Evolutionary conservation across 2,888 invertebrate species (phyloP), one percentile per base, ranked within the genome.

Genomic region (Eilema sororculum): DNA sequence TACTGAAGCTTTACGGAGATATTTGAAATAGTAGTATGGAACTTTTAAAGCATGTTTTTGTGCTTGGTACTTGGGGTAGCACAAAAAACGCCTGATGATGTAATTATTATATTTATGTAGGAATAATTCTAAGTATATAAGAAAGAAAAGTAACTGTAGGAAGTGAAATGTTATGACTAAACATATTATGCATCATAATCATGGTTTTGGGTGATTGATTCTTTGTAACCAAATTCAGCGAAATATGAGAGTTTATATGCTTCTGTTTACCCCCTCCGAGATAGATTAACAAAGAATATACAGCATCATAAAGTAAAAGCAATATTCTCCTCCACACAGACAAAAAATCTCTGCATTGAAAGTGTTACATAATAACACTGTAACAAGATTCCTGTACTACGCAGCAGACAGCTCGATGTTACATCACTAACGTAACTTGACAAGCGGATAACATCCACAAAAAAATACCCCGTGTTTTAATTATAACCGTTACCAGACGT

Each of bases 391-490:
- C 37, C 33, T 24, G 67, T 61, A 70, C 65, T 33, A 66, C 68
- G 67, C 66, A 37, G 13, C 58, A 70, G 71, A 78, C 74, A 77
- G 72, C 70, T 63, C 46, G 64, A 75, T 75, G 77, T 77, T 77
- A 75, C 62, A 71, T 68, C 61, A 24, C 62, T 62, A 71, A 58
- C 56, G 52, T 37, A 20, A 74, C 63, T 64, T 58, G 70, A 71
- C 70, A 65, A 56, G 63, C 60, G 46, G 68, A 79, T 78, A 73
- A 76, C 74, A 80, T 76, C 68, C 66, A 12, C 70, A 65, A 65
- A 79, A 28, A 82, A 80, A 83, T 72, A 75, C 69, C 67, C 73
- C 74, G 73, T 75, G 79, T 81, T 84, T 84, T 83, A 84, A 86
- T 84, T 84, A 84, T 70, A 75, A 72, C 67, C 65, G 71, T 71